phyloP scores from a whole-genome alignment of 2,797 vertebrate genomes.

The Hafferia zeledoni region DNA sequence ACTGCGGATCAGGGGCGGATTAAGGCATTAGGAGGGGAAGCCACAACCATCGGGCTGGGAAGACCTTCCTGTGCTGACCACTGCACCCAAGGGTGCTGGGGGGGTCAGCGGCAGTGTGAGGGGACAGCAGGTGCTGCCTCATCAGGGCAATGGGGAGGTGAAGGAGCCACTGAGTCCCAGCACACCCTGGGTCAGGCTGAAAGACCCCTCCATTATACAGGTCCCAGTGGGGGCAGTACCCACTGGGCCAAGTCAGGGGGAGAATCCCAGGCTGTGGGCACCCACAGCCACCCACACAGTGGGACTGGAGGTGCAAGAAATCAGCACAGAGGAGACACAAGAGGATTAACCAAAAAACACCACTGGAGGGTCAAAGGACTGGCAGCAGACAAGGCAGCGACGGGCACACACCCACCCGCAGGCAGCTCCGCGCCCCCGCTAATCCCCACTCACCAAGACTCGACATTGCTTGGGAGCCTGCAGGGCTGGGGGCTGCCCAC shows the following conservation, averaged over 20 bases:
- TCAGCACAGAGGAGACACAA: neutral
- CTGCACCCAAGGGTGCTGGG: neutral
- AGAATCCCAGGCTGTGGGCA: accelerated
- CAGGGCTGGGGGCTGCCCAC: neutral
- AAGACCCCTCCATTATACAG: accelerated
- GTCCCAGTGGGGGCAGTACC: neutral
- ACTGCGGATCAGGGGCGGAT: slow-evolving; percentile 1
- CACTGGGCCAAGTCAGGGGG: accelerated
- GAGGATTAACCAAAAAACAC: neutral
- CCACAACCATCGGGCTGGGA: neutral
- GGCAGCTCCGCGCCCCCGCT: accelerated
- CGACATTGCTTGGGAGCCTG: neutral
- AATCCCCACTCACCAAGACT: neutral
- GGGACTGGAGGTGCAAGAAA: neutral
- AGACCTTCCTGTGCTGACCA: neutral
- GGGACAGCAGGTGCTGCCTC: neutral
- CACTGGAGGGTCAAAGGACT: neutral
- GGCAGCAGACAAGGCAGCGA: neutral
- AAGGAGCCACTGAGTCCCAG: neutral
- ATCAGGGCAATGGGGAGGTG: neutral
- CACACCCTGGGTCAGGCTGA: accelerated
- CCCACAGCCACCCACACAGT: neutral
- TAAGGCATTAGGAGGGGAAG: slow-evolving; percentile 61
- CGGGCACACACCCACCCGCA: accelerated
- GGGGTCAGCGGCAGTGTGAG: accelerated